These are phyloP conservation scores for Gymnocypris eckloni DNA, from an alignment of 2,797 vertebrate species.

Conservation along the genomic window DNA sequence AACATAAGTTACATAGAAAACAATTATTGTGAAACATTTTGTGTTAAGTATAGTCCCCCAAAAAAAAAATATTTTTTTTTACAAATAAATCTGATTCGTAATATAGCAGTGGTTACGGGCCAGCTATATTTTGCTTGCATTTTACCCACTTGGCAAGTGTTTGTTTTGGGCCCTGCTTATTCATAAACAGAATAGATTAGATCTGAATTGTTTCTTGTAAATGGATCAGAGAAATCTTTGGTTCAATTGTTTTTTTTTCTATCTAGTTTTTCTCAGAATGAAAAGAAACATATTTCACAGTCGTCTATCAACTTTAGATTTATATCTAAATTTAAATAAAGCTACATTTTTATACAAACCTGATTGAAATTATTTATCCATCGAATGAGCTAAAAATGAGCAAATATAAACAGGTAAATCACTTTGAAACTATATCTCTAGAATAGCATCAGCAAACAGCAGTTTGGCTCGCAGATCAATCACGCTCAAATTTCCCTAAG, in stretches of 20 bases:
- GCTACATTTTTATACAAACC: constrained; percentile 1
- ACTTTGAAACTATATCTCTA: constrained; percentile 26
- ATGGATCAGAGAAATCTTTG: constrained; percentile 38
- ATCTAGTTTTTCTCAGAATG: constrained; percentile 23
- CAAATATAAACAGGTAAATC: constrained; percentile 42
- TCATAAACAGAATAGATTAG: background rate
- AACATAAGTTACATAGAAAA: background rate
- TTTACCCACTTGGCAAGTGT: background rate
- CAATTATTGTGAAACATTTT: background rate
- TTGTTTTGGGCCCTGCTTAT: background rate
- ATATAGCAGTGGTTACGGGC: background rate
- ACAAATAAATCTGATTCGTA: too few relatives aligned
- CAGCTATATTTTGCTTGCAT: background rate
- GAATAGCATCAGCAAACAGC: constrained; percentile 60
- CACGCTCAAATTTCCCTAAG: constrained; percentile 78
- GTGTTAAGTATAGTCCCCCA: background rate
- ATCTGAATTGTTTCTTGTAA: constrained; percentile 36
- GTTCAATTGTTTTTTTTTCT: constrained; percentile 29
- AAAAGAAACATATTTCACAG: background rate
- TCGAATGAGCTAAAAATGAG: constrained; percentile 29
- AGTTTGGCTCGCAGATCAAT: constrained; percentile 74
- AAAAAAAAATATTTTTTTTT: too few relatives aligned
- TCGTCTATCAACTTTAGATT: constrained; percentile 25
- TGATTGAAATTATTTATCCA: constrained; percentile 26
- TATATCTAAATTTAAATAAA: constrained; percentile 25